Evolutionary conservation across 2,113 vertebrate species (phyloP), one percentile per base, ranked within the genome.

Genomic region (human): DNA sequence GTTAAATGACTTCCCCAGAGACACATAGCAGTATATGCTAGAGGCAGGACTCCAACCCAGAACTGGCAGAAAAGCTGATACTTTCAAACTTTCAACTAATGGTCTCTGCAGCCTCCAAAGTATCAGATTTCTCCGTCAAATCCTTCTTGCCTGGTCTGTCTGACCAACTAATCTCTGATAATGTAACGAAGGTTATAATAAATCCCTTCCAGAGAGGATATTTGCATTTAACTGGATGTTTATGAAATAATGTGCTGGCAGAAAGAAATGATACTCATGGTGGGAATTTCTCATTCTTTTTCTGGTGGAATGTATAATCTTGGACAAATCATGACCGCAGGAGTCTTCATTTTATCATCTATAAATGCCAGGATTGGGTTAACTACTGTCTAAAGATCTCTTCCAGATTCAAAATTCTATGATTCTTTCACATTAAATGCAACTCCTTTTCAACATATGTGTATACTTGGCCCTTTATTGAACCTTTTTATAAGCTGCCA

Each of bases 291-390:
- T 85, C 12, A 50, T 82, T 84, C 8, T 85, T 55, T 93, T 90
- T 78, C 89, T 79, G 66, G 66, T 73, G 32, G 93, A 96, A 90
- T 59, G 11, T 82, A 3, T 82, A 90, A 85, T 76, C 82, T 66
- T 86, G 14, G 12, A 75, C 32, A 93, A 96, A 80, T 85, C 25
- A 48, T 80, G 30, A 81, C 50, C 48, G 82, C 40, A 0, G 23
- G 68, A 87, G 30, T 27, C 17, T 80, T 82, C 27, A 2, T 76
- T 66, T 93, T 93, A 87, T 87, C 89, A 93, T 76, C 86, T 96
- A 20, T 83, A 97, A 97, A 96, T 94, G 43, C 84, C 89, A 96
- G 64, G 10, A 3, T 52, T 70, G 30, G 35, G 76, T 92, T 87
- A 92, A 90, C 10, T 94, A 3, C 43, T 92, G 55, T 93, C 22